Percentiles rank a stretch among this genome's conserved stretches.
Conservation (phyloP, 2,797 vertebrate species). For the Mionectes olivaceus region DNA sequence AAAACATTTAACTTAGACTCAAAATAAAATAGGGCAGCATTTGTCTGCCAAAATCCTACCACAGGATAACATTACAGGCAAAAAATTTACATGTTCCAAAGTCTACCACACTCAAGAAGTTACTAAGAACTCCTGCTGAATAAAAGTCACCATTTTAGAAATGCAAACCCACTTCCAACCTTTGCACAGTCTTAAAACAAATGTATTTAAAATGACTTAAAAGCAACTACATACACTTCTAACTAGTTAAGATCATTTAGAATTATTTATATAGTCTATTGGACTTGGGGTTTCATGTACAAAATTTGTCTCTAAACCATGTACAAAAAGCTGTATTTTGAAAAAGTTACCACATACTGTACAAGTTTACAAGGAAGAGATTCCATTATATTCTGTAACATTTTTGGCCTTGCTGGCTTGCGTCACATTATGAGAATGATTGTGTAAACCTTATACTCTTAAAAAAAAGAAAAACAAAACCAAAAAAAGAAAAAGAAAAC, state of each 20-base stretch:
- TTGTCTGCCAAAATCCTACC: slow-evolving; percentile 82
- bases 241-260: slow-evolving; percentile 80
- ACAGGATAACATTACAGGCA: slow-evolving; percentile 86
- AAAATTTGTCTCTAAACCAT: slow-evolving; percentile 88
- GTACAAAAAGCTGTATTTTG: slow-evolving; percentile 96
- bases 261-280: slow-evolving; percentile 86
- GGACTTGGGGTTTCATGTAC: slow-evolving; percentile 86
- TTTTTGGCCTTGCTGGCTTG: slow-evolving; percentile 85
- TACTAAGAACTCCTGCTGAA: slow-evolving; percentile 86
- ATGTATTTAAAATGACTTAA: slow-evolving; percentile 81
- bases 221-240: slow-evolving; percentile 80
- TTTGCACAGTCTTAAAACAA: slow-evolving; percentile 84
- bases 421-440: slow-evolving; percentile 84
- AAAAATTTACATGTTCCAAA: slow-evolving; percentile 83
- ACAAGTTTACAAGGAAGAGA: slow-evolving; percentile 96
- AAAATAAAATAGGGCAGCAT: slow-evolving; percentile 89
- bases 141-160: slow-evolving; percentile 84
- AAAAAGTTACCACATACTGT: slow-evolving; percentile 93
- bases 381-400: slow-evolving; percentile 83
- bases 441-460: slow-evolving; percentile 86
- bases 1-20: slow-evolving; percentile 86
- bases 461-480: slow-evolving; percentile 58
- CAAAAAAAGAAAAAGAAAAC: background rate
- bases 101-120: slow-evolving; percentile 87
- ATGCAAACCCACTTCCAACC: slow-evolving; percentile 86